Evolutionary conservation across 2,888 invertebrate genomes (phyloP).

Genomic region (Sarcophaga carnaria): DNA sequence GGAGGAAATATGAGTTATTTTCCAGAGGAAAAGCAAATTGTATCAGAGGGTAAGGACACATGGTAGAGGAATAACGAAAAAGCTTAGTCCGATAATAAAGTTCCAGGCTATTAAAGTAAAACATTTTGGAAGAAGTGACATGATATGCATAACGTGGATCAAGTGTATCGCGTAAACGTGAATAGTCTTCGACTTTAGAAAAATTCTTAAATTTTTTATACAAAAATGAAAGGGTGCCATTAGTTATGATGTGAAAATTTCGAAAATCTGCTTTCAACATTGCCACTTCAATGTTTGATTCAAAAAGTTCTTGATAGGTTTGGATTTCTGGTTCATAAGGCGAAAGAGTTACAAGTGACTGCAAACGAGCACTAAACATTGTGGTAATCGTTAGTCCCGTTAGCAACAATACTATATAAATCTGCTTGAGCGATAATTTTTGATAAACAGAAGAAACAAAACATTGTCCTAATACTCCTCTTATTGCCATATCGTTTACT

Average conservation of each 20-base stretch:
- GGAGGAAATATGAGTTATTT: constrained; percentile 30
- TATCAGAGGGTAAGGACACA: constrained; percentile 58
- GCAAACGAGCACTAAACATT: constrained; percentile 25
- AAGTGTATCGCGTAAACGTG: constrained; percentile 38
- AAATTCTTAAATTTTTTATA: constrained; percentile 25
- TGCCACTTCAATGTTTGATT: constrained; percentile 37
- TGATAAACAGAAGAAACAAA: neutral
- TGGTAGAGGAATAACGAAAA: constrained; percentile 32
- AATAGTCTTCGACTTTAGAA: neutral
- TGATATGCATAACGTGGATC: constrained; percentile 51
- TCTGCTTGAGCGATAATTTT: constrained; percentile 2
- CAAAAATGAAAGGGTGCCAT: constrained; percentile 17
- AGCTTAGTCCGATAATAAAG: neutral
- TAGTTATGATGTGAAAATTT: constrained; percentile 11
- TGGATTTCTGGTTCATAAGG: constrained; percentile 1
- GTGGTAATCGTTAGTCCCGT: constrained; percentile 41
- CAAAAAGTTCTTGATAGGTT: constrained; percentile 40
- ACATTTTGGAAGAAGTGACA: constrained; percentile 25
- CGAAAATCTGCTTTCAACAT: neutral
- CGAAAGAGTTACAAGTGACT: constrained; percentile 44
- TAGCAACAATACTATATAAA: constrained; percentile 38
- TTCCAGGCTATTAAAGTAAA: constrained; percentile 37
- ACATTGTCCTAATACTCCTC: constrained; percentile 60
- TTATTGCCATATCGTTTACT: constrained; percentile 55
- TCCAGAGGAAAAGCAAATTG: constrained; percentile 50